These are phyloP conservation scores for Ophthalmotilapia sp. DNA, from an alignment of 2,113 vertebrate species.

Conservation along the genomic window DNA sequence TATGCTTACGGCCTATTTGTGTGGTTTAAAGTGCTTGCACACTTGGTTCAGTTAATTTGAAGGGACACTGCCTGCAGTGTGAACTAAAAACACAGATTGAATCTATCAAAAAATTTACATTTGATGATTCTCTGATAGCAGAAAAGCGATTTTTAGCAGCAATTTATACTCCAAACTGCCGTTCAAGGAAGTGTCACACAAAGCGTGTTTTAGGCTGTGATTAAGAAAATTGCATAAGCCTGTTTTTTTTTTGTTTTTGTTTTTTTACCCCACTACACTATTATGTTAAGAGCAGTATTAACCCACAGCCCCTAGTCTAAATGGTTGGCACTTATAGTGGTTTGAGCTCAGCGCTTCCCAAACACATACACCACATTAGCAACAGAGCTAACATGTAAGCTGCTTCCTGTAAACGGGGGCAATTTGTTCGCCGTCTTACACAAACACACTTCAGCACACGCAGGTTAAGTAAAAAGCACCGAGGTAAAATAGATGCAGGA, in stretches of 20 bases:
- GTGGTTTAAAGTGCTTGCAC: background rate
- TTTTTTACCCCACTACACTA: background rate
- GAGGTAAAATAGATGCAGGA: background rate
- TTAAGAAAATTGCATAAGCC: background rate
- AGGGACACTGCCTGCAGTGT: background rate
- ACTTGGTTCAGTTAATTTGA: background rate
- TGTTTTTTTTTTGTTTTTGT: fast-evolving
- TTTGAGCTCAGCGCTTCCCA: background rate
- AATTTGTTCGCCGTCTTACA: background rate
- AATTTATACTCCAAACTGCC: background rate
- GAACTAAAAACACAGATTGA: background rate
- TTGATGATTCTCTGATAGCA: background rate
- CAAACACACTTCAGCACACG: background rate
- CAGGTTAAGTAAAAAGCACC: fast-evolving
- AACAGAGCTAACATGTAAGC: fast-evolving
- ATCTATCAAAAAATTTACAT: background rate
- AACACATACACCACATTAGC: background rate
- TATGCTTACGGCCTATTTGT: background rate
- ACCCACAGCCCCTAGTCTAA: background rate
- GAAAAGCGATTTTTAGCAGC: background rate
- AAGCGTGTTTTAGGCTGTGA: background rate
- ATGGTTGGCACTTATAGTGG: background rate
- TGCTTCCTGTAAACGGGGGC: background rate
- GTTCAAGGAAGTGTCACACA: background rate
- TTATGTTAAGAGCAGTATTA: background rate